phyloP scores from a whole-genome alignment of 2,113 vertebrate species.

The Chlamydotis undulata region DNA sequence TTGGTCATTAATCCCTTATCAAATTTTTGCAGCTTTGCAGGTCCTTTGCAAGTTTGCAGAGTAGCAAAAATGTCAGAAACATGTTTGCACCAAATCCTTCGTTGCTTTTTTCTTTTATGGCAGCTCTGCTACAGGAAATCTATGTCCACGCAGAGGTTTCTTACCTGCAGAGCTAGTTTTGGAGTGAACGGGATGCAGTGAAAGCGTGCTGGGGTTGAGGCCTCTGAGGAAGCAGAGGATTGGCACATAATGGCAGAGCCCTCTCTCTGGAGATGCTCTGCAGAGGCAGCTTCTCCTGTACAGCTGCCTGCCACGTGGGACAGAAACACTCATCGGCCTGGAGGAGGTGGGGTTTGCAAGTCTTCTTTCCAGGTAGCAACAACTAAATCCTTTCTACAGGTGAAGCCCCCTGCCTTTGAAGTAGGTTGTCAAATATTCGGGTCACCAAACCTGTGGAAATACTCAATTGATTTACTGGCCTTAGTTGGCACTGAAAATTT shows the following conservation, averaged over 20 bases:
- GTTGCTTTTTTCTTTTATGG: not conserved
- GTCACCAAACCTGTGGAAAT: not conserved
- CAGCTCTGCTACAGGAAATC: not conserved
- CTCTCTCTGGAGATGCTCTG: not conserved
- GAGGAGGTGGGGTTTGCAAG: not conserved
- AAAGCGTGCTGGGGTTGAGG: fast-evolving
- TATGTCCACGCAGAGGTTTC: not conserved
- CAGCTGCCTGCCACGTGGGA: not conserved
- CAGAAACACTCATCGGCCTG: not conserved
- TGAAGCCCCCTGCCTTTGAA: not conserved
- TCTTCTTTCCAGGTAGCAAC: not conserved
- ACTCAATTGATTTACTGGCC: not conserved
- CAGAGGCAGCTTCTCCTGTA: not conserved
- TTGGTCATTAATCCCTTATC: not conserved
- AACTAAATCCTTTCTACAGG: not conserved
- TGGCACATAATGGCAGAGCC: not conserved
- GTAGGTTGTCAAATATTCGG: not conserved
- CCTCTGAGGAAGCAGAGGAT: not conserved
- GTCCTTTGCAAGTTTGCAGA: not conserved
- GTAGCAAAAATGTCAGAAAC: not conserved
- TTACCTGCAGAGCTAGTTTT: not conserved
- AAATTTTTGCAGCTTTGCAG: not conserved
- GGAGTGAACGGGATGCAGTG: not conserved
- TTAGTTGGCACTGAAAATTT: not conserved
- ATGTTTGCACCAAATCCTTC: not conserved